Conservation (phyloP, 2,888 invertebrate genomes). For the Chaetogeoica ovagalla region DNA sequence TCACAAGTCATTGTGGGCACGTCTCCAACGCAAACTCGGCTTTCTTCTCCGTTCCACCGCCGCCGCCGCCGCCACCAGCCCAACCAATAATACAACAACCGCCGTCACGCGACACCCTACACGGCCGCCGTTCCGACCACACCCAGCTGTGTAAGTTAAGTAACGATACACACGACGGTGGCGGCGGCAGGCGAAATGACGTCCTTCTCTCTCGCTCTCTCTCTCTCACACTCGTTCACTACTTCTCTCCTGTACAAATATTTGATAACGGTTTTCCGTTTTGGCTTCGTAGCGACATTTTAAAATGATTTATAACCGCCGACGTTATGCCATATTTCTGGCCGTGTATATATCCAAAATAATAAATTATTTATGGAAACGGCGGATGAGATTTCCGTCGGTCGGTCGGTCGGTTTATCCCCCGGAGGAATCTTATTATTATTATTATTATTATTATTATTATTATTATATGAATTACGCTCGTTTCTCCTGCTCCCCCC, state of each 20-base stretch:
- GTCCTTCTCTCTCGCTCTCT: not conserved
- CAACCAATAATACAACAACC: not conserved
- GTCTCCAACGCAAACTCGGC: constrained; percentile 51
- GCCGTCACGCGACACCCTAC: constrained; percentile 10
- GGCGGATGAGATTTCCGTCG: constrained; percentile 47
- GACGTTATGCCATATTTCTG: constrained; percentile 51
- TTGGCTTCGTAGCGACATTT: constrained; percentile 51
- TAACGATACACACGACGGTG: constrained; percentile 35
- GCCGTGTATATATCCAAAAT: constrained; percentile 41
- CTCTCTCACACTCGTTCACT: constrained; percentile 20
- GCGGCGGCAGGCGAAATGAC: too few relatives aligned
- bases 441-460: constrained; percentile 52
- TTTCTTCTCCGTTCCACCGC: not conserved
- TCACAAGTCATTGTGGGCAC: constrained; percentile 36
- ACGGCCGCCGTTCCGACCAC: constrained; percentile 11
- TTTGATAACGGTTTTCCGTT: constrained; percentile 53
- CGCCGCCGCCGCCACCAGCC: not conserved
- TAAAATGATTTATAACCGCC: constrained; percentile 51
- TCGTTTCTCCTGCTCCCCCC: not conserved
- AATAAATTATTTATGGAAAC: constrained; percentile 53
- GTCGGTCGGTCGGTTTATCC: constrained; percentile 35
- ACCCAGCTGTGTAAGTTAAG: constrained; percentile 7
- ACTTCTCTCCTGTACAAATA: constrained; percentile 47
- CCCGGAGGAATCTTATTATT: constrained; percentile 52
- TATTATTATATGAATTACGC: constrained; percentile 50